phyloP scores from a whole-genome alignment of 2,797 vertebrate species.

The Cuculus canorus region DNA sequence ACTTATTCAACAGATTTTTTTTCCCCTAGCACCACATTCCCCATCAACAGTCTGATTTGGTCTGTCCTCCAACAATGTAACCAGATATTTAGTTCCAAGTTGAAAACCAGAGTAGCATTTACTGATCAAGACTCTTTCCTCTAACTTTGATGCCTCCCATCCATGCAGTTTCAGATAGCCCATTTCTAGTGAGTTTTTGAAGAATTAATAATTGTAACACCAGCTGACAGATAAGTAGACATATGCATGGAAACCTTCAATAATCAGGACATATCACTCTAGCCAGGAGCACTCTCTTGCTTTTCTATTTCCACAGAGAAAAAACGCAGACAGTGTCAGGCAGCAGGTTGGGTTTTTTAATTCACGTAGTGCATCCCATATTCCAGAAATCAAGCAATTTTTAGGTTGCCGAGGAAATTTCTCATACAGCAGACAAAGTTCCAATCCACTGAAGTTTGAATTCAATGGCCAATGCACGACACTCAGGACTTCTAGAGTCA shows the following conservation, averaged over 20 bases:
- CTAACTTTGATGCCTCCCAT: background rate
- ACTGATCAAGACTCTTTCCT: background rate
- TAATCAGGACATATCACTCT: no score
- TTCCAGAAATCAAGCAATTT: background rate
- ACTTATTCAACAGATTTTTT: background rate
- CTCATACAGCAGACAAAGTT: background rate
- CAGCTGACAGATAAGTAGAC: background rate
- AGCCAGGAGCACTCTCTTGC: background rate
- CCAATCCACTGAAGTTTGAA: background rate
- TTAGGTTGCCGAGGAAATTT: background rate
- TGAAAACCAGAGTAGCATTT: background rate
- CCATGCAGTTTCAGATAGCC: background rate
- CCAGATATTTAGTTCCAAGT: accelerated
- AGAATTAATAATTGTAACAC: background rate
- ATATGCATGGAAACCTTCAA: background rate
- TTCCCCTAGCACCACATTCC: accelerated
- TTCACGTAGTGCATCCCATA: no score
- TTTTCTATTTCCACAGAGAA: background rate
- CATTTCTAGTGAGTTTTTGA: background rate
- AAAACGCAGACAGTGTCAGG: accelerated
- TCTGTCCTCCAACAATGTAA: background rate
- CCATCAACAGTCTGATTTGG: background rate
- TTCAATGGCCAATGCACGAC: background rate
- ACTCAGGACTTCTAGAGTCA: background rate
- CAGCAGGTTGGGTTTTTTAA: background rate